Evolutionary conservation across 1,140 invertebrate species (phyloP).

Genomic region (Trichonephila clavipes): DNA sequence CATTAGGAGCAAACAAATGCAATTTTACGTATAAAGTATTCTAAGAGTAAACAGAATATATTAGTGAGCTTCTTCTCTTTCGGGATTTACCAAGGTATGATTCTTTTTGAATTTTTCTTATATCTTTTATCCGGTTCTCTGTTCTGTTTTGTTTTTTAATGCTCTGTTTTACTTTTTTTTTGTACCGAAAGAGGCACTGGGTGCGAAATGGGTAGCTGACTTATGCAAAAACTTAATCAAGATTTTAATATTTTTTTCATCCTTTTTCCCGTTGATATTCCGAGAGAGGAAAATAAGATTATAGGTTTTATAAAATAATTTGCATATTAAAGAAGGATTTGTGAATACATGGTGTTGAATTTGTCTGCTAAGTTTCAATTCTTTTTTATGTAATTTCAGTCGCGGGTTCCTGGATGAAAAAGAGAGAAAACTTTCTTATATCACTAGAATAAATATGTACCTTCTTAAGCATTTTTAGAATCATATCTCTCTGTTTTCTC

Average conservation of each 20-base stretch:
- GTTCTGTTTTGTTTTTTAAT: not conserved
- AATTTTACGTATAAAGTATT: conserved; percentile 66
- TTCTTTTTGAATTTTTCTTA: conserved; percentile 62
- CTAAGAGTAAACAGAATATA: conserved; percentile 61
- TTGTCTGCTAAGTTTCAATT: not conserved
- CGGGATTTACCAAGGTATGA: conserved; percentile 42
- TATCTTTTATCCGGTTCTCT: conserved; percentile 43
- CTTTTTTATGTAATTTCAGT: not conserved
- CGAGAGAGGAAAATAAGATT: conserved; percentile 50
- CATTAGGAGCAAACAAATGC: conserved; percentile 57
- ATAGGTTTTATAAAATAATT: conserved; percentile 66
- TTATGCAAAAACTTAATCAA: conserved; percentile 63
- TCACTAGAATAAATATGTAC: conserved; percentile 6
- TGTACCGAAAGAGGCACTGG: not conserved
- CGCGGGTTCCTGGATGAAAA: not conserved
- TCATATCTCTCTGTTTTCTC: not conserved
- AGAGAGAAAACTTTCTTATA: not conserved
- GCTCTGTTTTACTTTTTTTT: not conserved
- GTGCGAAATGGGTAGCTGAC: conserved; percentile 43
- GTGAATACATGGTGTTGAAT: conserved; percentile 41
- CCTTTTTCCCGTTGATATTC: not conserved
- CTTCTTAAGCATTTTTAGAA: not conserved
- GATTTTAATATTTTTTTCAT: conserved; percentile 59
- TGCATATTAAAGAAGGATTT: conserved; percentile 63
- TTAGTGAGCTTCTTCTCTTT: conserved; percentile 51